Percentiles rank a stretch among this genome's conserved stretches.
Conservation (phyloP, 1,140 invertebrate genomes). For the Bombus superbus region DNA sequence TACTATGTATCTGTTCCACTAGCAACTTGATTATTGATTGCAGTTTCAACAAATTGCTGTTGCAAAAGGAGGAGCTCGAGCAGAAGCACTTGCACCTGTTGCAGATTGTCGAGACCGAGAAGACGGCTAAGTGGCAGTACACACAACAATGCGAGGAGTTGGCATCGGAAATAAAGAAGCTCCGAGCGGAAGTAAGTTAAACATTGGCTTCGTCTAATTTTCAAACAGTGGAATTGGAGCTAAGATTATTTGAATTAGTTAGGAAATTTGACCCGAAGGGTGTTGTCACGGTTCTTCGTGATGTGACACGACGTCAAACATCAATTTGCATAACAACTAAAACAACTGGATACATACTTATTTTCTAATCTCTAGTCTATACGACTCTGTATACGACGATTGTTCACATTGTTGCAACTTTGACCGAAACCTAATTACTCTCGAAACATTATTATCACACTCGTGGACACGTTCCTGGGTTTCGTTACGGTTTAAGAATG, state of each 20-base stretch:
- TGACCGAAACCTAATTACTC: too few relatives aligned
- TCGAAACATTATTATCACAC: too few relatives aligned
- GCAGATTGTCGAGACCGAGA: slow-evolving; percentile 96
- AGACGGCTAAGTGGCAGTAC: slow-evolving; percentile 97
- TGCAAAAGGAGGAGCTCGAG: slow-evolving; percentile 96
- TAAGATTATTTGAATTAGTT: not conserved
- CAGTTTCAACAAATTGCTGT: slow-evolving; percentile 95
- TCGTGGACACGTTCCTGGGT: too few relatives aligned
- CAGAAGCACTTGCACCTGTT: slow-evolving; percentile 96
- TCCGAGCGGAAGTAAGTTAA: slow-evolving; percentile 90
- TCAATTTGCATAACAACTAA: too few relatives aligned
- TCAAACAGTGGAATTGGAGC: not conserved
- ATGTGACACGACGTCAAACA: too few relatives aligned
- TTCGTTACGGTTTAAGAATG: too few relatives aligned
- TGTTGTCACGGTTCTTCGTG: too few relatives aligned
- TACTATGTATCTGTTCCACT: too few relatives aligned
- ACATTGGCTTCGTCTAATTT: not conserved
- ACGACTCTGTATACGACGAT: too few relatives aligned
- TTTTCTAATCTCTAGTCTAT: too few relatives aligned
- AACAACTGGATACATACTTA: too few relatives aligned
- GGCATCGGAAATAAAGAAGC: slow-evolving; percentile 93
- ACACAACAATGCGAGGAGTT: slow-evolving; percentile 96
- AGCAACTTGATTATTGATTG: slow-evolving; percentile 68
- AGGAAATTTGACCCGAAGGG: not conserved
- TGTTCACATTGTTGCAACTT: too few relatives aligned